A percentile compares a stretch with the other conserved stretches of the same genome.
phyloP scores from a whole-genome alignment of 64 coral and sea anemone genomes.

The Stichodactyla helianthus region DNA sequence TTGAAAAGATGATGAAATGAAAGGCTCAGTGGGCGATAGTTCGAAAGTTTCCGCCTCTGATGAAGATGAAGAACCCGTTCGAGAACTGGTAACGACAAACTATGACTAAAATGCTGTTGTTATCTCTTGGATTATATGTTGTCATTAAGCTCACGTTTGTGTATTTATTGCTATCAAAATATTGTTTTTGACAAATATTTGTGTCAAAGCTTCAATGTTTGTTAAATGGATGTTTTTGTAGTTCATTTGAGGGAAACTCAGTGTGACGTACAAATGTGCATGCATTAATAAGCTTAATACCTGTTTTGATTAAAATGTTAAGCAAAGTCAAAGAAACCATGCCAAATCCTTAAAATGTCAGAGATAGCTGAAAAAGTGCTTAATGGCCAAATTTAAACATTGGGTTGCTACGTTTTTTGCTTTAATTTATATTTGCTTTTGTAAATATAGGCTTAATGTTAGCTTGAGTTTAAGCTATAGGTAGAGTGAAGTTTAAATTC shows the following conservation, averaged over 20 bases:
- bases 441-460: too few species aligned
- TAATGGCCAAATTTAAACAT: background rate
- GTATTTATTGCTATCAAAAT: background rate
- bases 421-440: background rate
- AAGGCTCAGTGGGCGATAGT: slow-evolving; percentile 20
- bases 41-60: slow-evolving; percentile 27
- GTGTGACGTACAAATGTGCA: background rate
- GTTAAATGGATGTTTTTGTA: background rate
- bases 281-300: background rate
- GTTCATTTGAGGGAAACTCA: background rate
- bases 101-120: background rate
- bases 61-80: slow-evolving; percentile 66
- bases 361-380: background rate
- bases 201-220: background rate
- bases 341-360: background rate
- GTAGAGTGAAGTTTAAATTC: too few species aligned
- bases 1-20: slow-evolving; percentile 46
- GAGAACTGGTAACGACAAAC: slow-evolving; percentile 56
- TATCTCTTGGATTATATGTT: background rate
- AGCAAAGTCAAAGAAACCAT: background rate
- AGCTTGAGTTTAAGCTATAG: too few species aligned
- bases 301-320: background rate
- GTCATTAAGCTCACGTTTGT: background rate
- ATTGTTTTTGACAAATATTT: background rate
- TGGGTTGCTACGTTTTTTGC: background rate